A percentile compares a stretch with the other conserved stretches of the same genome.
Evolutionary conservation across 2,888 invertebrate genomes (phyloP).

Genomic region (Brachypterus glaber): DNA sequence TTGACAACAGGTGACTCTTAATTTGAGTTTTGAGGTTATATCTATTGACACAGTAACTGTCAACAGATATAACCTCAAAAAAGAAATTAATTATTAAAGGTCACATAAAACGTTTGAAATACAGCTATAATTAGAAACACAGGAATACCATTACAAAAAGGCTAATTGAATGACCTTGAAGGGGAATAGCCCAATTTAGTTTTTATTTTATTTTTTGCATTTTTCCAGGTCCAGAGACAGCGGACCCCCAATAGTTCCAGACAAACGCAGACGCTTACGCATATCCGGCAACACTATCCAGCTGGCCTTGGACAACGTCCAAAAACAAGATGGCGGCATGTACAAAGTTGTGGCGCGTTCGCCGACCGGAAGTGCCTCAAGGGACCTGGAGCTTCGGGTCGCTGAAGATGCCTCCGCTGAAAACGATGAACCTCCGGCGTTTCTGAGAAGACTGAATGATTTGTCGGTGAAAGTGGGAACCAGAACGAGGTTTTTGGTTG

Average conservation of each 20-base stretch:
- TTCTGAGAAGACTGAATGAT: conserved; percentile 75
- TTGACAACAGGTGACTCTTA: no score
- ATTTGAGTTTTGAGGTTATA: no score
- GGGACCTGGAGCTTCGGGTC: conserved; percentile 48
- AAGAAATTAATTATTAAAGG: no score
- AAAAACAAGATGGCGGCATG: conserved; percentile 62
- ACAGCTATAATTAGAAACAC: no score
- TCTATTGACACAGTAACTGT: no score
- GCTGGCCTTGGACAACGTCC: conserved; percentile 65
- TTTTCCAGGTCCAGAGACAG: conserved; percentile 49
- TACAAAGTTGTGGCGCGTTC: conserved; percentile 61
- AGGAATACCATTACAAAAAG: no score
- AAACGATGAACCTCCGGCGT: conserved; percentile 69
- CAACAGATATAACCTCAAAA: no score
- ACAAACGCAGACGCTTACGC: conserved; percentile 52
- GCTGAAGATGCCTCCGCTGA: conserved; percentile 31
- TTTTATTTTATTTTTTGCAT: no score
- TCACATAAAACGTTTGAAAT: no score
- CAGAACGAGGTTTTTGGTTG: conserved; percentile 73
- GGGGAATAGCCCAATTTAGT: conserved; percentile 11
- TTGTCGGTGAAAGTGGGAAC: conserved; percentile 85
- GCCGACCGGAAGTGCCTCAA: conserved; percentile 46
- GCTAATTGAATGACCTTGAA: no score
- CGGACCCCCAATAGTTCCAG: conserved; percentile 53
- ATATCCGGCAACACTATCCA: conserved; percentile 57